A percentile compares a stretch with the other conserved stretches of the same genome.
Evolutionary conservation across 2,888 invertebrate species (phyloP).

Genomic region (Azorinus chamasolen): DNA sequence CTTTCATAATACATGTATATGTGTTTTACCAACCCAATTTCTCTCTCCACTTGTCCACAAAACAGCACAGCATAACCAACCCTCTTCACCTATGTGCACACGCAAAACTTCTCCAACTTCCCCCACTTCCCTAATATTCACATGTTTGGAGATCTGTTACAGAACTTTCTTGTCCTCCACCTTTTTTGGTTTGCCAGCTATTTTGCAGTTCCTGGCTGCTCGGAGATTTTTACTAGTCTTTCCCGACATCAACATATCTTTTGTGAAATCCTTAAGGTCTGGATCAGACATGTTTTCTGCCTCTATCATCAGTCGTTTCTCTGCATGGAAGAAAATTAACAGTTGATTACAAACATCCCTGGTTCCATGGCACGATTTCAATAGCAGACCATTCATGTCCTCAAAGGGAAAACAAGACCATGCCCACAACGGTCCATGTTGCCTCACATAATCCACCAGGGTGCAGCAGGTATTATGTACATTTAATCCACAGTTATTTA

Average conservation of each 20-base stretch:
- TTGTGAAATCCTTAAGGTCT: constrained; percentile 15
- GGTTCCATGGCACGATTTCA: constrained; percentile 23
- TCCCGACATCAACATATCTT: constrained; percentile 10
- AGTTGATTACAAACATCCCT: constrained; percentile 11
- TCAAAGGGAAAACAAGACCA: constrained; percentile 46
- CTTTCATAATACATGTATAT: background rate
- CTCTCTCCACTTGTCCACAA: background rate
- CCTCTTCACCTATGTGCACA: too few relatives aligned
- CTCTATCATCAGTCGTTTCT: constrained; percentile 5
- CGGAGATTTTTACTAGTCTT: background rate
- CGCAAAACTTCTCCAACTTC: too few relatives aligned
- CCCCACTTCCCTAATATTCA: too few relatives aligned
- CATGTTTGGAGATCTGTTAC: too few relatives aligned
- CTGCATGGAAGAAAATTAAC: background rate
- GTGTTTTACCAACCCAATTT: background rate
- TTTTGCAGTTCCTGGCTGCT: too few relatives aligned
- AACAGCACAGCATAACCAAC: too few relatives aligned
- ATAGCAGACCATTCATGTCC: constrained; percentile 21
- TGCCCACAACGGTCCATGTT: constrained; percentile 35
- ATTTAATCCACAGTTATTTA: constrained; percentile 11
- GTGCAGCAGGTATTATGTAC: constrained; percentile 22
- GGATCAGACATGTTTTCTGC: constrained; percentile 4
- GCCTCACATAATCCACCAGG: constrained; percentile 16
- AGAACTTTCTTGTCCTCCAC: too few relatives aligned
- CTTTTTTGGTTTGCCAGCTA: too few relatives aligned